Conservation (phyloP, 2,797 vertebrate species). For the Coluber constrictor region DNA sequence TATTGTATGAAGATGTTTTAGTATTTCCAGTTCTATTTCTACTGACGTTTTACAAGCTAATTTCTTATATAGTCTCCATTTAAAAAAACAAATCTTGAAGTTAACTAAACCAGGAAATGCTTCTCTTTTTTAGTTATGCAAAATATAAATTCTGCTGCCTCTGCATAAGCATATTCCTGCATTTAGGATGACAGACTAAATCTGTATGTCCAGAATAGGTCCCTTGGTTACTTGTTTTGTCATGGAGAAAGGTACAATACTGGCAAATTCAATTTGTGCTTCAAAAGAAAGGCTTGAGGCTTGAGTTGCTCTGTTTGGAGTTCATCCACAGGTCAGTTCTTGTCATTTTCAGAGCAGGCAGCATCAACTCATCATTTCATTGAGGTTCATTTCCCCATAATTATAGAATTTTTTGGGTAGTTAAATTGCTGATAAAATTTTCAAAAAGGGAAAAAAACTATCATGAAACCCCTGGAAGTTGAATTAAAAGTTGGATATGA, state of each 20-base stretch:
- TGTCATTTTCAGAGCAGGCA: constrained; percentile 40
- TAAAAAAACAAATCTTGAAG: background rate
- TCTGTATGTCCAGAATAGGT: background rate
- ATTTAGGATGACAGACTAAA: background rate
- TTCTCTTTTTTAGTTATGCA: constrained; percentile 5
- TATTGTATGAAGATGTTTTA: background rate
- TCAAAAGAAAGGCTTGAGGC: constrained; percentile 28
- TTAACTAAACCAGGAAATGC: background rate
- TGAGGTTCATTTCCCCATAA: constrained; percentile 7
- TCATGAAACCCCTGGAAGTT: background rate
- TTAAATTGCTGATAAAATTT: constrained; percentile 2
- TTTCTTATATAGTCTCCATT: background rate
- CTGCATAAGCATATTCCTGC: background rate
- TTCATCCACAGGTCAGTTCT: constrained; percentile 42
- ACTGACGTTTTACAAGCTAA: background rate
- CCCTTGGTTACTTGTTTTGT: constrained; percentile 41
- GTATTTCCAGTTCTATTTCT: background rate
- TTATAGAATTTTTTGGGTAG: background rate
- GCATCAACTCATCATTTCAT: constrained; percentile 11
- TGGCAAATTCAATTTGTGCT: constrained; percentile 39
- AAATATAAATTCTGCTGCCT: background rate
- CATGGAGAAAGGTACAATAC: constrained; percentile 21
- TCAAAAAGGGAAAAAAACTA: background rate
- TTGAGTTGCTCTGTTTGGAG: constrained; percentile 37
- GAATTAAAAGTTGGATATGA: background rate